A percentile compares a stretch with the other conserved stretches of the same genome.
Conservation (phyloP, 2,888 invertebrate species). For the Tetanocera ferruginea region DNA sequence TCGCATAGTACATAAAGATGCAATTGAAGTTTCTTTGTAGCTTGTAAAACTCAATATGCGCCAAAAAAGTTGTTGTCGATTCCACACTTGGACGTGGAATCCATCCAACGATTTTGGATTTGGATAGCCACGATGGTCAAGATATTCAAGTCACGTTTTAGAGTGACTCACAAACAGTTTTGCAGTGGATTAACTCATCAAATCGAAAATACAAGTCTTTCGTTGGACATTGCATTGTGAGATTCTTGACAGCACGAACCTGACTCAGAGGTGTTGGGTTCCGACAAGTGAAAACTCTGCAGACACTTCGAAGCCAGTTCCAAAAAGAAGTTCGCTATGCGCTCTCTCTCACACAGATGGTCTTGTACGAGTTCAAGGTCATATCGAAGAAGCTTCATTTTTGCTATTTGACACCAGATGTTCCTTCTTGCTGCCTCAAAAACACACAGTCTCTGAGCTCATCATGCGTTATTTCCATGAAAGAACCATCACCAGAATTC, state of each 20-base stretch:
- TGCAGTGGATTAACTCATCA: slow-evolving; percentile 29
- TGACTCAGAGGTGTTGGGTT: slow-evolving; percentile 33
- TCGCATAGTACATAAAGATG: neutral
- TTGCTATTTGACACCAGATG: slow-evolving; percentile 35
- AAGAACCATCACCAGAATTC: slow-evolving; percentile 35
- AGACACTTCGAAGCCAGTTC: neutral
- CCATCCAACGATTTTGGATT: neutral
- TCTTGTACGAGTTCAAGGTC: slow-evolving; percentile 32
- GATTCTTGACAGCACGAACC: slow-evolving; percentile 5
- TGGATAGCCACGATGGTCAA: neutral
- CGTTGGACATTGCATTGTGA: slow-evolving; percentile 27
- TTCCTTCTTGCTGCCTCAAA: slow-evolving; percentile 38
- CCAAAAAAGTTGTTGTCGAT: slow-evolving; percentile 11
- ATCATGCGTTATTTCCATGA: slow-evolving; percentile 38
- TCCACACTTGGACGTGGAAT: slow-evolving; percentile 13
- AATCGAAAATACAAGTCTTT: slow-evolving; percentile 31
- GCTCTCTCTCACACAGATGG: slow-evolving; percentile 12
- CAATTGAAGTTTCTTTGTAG: neutral
- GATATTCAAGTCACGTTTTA: neutral
- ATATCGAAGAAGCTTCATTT: slow-evolving; percentile 38
- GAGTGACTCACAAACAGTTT: too few species aligned
- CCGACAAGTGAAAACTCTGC: slow-evolving; percentile 26
- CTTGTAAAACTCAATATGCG: slow-evolving; percentile 3
- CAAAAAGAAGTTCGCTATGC: slow-evolving; percentile 22
- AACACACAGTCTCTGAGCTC: slow-evolving; percentile 35